Evolutionary conservation across 2,888 invertebrate species (phyloP).

Genomic region (Sericinus montela): DNA sequence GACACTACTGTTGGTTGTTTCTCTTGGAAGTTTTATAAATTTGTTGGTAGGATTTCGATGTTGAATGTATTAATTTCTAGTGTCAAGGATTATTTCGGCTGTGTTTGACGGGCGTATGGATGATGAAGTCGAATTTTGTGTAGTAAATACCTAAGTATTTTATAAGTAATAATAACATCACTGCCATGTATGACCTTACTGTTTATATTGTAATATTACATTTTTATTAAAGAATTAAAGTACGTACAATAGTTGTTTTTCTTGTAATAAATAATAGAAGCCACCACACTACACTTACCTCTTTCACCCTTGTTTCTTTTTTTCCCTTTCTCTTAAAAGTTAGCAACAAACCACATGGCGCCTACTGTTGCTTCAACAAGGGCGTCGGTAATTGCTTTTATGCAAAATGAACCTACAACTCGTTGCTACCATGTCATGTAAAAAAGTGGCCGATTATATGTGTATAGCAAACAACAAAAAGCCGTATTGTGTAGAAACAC

Average conservation of each 20-base stretch:
- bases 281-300: too few species aligned
- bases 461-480: too few species aligned
- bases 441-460: too few species aligned
- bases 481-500: too few species aligned
- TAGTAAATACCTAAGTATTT: slow-evolving; percentile 55
- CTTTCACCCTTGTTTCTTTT: too few species aligned
- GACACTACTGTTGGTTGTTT: slow-evolving; percentile 57
- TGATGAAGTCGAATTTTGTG: slow-evolving; percentile 50
- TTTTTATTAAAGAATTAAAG: slow-evolving; percentile 70
- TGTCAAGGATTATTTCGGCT: slow-evolving; percentile 38
- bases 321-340: too few species aligned
- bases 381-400: too few species aligned
- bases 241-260: slow-evolving; percentile 26
- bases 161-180: slow-evolving; percentile 72
- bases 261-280: too few species aligned
- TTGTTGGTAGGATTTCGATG: slow-evolving; percentile 64
- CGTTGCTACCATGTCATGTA: too few species aligned
- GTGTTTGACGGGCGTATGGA: slow-evolving; percentile 30
- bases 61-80: slow-evolving; percentile 52
- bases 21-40: slow-evolving; percentile 56
- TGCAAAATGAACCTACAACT: too few species aligned
- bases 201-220: slow-evolving; percentile 75
- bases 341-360: too few species aligned
- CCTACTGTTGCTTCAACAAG: too few species aligned
- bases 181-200: slow-evolving; percentile 79